These are phyloP conservation scores for Drosophila lini DNA, from an alignment of 1,140 invertebrate species.

Conservation along the genomic window DNA sequence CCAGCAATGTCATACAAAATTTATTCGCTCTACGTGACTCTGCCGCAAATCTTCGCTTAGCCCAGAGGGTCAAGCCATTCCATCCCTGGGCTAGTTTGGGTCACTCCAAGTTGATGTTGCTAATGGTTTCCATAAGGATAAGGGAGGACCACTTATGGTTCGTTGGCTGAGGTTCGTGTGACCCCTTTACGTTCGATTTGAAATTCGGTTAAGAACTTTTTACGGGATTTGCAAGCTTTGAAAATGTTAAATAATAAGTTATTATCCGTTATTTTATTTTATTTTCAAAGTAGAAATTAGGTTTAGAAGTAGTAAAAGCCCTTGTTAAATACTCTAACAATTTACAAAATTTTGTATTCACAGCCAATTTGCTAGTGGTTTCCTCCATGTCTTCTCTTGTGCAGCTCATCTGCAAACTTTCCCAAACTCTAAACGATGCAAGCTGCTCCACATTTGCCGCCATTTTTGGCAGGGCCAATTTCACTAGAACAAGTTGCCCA, in stretches of 20 bases:
- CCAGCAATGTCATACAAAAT: slow-evolving; percentile 54
- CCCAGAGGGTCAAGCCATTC: slow-evolving; percentile 35
- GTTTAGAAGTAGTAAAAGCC: no score
- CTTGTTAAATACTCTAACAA: background rate
- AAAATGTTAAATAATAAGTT: background rate
- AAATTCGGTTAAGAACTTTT: background rate
- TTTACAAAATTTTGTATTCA: slow-evolving; percentile 5
- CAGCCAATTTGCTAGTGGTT: background rate
- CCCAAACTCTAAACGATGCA: background rate
- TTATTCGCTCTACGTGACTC: slow-evolving; percentile 63
- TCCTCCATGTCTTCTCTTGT: background rate
- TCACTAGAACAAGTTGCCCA: slow-evolving; percentile 8
- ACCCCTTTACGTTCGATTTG: background rate
- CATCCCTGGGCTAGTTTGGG: slow-evolving; percentile 32
- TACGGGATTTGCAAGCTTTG: background rate
- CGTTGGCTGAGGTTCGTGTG: slow-evolving; percentile 32
- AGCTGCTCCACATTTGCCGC: slow-evolving; percentile 14
- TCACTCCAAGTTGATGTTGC: slow-evolving; percentile 35
- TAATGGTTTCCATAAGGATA: slow-evolving; percentile 50
- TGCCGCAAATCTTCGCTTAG: slow-evolving; percentile 48
- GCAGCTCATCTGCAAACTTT: slow-evolving; percentile 10
- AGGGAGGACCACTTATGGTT: slow-evolving; percentile 48
- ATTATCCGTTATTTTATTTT: background rate
- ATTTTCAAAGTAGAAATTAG: no score
- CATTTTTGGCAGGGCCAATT: slow-evolving; percentile 25